A percentile compares a stretch with the other conserved stretches of the same genome.
These are phyloP conservation scores for Lithophane semibrunnea DNA, from an alignment of 2,888 invertebrate species.

Conservation along the genomic window DNA sequence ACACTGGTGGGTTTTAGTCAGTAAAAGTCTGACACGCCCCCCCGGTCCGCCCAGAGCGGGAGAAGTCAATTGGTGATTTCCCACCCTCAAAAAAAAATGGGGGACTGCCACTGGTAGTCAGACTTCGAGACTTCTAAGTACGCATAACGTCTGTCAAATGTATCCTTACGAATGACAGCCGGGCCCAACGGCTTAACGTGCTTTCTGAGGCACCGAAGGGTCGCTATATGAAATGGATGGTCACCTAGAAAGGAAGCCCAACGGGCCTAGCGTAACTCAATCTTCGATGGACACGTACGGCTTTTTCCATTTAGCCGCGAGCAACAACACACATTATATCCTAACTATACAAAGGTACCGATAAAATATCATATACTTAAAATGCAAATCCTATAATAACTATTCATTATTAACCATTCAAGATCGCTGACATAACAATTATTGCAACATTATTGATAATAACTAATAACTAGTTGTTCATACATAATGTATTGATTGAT, in stretches of 20 bases:
- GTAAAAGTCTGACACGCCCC: too few species aligned
- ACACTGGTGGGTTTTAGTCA: too few species aligned
- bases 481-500: constrained; percentile 28
- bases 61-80: too few species aligned
- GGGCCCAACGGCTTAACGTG: too few species aligned
- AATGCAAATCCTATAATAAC: constrained; percentile 22
- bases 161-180: background rate
- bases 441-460: constrained; percentile 26
- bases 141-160: background rate
- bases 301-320: too few species aligned
- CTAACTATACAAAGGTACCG: background rate
- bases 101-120: background rate
- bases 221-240: background rate
- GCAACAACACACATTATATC: too few species aligned
- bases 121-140: background rate
- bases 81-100: too few species aligned
- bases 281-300: too few species aligned
- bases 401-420: background rate
- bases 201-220: background rate
- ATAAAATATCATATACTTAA: constrained; percentile 14
- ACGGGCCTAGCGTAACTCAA: background rate
- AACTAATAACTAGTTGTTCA: constrained; percentile 17
- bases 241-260: background rate
- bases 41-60: too few species aligned
- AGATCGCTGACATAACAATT: constrained; percentile 25